Percentiles rank a stretch among this genome's conserved stretches.
Evolutionary conservation across 2,888 invertebrate genomes (phyloP).

Genomic region (Gasteruption jaculator): DNA sequence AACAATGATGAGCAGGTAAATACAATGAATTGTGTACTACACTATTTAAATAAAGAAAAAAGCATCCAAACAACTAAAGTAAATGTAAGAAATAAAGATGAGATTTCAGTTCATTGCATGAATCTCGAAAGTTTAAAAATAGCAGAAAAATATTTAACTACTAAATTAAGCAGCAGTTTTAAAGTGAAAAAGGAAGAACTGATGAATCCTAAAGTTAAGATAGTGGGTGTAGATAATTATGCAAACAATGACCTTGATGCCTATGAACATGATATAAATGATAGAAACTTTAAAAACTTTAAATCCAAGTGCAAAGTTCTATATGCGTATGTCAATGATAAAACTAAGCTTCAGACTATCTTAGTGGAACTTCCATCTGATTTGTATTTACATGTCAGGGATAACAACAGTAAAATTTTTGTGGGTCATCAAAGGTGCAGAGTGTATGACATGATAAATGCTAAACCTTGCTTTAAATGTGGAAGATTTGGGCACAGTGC

Average conservation of each 20-base stretch:
- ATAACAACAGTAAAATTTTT: conserved; percentile 1
- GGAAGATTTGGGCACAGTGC: no score
- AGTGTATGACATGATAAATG: neutral
- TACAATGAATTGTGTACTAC: no score
- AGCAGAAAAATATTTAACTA: neutral
- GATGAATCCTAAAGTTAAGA: neutral
- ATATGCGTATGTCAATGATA: neutral
- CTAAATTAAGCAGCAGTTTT: neutral
- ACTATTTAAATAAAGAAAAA: conserved; percentile 1
- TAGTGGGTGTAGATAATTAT: conserved; percentile 1
- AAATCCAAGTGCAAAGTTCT: neutral
- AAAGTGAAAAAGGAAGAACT: no score
- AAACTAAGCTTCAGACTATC: no score
- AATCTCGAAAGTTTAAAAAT: neutral
- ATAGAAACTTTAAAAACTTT: neutral
- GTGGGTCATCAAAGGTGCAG: no score
- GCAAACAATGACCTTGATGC: neutral
- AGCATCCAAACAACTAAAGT: neutral
- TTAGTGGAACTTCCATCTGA: conserved; percentile 2
- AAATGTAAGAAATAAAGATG: neutral
- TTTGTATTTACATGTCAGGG: neutral
- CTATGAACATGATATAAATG: conserved; percentile 2
- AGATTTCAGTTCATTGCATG: neutral
- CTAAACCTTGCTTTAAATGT: neutral
- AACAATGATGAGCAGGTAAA: no score